Evolutionary conservation across 2,888 invertebrate species (phyloP), one percentile per base, ranked within the genome.

Genomic region (Brenthis hecate): DNA sequence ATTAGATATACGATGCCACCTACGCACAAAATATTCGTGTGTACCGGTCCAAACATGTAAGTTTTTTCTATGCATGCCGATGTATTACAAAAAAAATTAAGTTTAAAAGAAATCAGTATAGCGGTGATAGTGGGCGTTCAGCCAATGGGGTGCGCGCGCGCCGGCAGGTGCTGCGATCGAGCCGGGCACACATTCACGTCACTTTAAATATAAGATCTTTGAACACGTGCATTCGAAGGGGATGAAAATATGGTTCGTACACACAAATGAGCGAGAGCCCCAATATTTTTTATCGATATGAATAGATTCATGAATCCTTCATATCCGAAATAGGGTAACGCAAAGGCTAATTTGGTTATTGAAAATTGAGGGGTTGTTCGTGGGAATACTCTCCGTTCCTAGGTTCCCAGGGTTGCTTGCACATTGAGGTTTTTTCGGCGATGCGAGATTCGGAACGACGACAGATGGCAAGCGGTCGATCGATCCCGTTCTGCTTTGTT

Each of bases 371-470:
- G 93, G 93, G 93, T 93, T 89, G 92, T 90, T 93, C 94, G 95
- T 95, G 95, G 94, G 95, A 95, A 95, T 94, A 93, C 92, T 90
- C 87, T 89, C 85, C 87, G 92, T 87, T 90, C 89, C 89, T 89
- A 86, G 93, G 94, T 95, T 95, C 95, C 95, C 95, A 95, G 93
- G 93, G 93, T 89, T 88, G 91, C 85, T 85, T 88, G 90, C 92
- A 91, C 90, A 91, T 91, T 91, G 89, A 88, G 90, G 75, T 89
- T 91, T 91, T 92, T 92, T 89, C 84, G 84, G 86, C 82, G 81
- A 85, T 86, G 81, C 84, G 87, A 88, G 89, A 90, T 91, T 91
- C 88, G 89, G 91, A 89, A 90, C 87, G 84, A 85, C 92, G 91
- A 92, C 93, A 93, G 93, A 93, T 93, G 92, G 92, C 91, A 88